These are phyloP conservation scores for Pongo abelii DNA, from an alignment of 2,113 vertebrate genomes.

Conservation along the genomic window DNA sequence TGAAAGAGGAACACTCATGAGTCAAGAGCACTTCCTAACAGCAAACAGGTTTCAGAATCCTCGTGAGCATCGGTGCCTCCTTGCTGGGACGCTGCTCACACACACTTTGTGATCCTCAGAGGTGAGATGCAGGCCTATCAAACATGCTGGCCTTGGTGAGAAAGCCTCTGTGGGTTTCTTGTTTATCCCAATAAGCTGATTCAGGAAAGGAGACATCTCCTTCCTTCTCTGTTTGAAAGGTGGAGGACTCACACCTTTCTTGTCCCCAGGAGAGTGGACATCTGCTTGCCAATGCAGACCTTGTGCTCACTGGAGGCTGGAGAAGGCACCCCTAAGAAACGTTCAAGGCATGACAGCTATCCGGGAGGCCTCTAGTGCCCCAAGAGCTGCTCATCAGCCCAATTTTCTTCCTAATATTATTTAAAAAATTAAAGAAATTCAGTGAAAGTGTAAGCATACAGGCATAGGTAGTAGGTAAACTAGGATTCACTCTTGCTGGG, in stretches of 20 bases:
- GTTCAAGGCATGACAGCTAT: neutral
- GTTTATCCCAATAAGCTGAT: neutral
- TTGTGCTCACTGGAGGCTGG: neutral
- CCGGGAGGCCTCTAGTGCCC: neutral
- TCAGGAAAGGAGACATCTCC: neutral
- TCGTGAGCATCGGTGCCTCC: rapidly evolving
- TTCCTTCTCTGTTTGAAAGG: neutral
- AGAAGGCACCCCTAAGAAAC: neutral
- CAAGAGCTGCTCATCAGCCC: neutral
- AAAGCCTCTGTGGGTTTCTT: neutral
- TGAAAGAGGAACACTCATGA: neutral
- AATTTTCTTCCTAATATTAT: neutral
- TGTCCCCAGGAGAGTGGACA: rapidly evolving
- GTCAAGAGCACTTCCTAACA: neutral
- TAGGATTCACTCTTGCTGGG: neutral
- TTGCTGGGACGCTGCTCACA: neutral
- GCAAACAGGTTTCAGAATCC: neutral
- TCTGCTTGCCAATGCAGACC: neutral
- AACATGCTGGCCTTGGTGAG: neutral
- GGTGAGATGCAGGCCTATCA: neutral
- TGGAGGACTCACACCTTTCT: neutral
- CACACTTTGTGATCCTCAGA: rapidly evolving
- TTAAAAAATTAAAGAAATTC: neutral
- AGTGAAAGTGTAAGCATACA: neutral
- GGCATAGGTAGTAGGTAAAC: neutral